Evolutionary conservation across 2,888 invertebrate genomes (phyloP), one percentile per base, ranked within the genome.

Genomic region (Cepaea hortensis): DNA sequence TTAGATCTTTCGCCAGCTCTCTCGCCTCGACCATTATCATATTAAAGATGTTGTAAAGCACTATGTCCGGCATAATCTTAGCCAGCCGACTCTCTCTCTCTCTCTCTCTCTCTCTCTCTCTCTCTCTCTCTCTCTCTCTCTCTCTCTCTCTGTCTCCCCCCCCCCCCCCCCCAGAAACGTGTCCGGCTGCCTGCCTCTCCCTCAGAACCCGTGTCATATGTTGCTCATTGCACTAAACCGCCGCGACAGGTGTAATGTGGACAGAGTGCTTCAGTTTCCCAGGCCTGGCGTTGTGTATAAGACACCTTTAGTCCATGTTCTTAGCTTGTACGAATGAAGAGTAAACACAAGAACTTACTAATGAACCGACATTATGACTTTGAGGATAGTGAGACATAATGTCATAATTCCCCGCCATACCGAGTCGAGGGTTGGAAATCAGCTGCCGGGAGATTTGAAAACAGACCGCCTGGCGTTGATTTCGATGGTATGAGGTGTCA

Each of bases 61-160:
- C 35, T 0, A 35, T 35, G 35, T 35, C 35, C 35, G 35, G 35
- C 35, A 1, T 35, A 35, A 35, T 35, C n/a, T 50, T 79, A 50
- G 48, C n/a, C 61, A n/a, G n/a, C 62, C 46, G 13, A 35, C 73
- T 55, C 83, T 62, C 20, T 83, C 61, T 55, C 73, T 62, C n/a
- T 73, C 75, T 62, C 55, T 73, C 73, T 50, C 23, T 23, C 20
- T 50, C 72, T 62, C 20, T 83, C 83, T 73, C 72, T 73, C 73
- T 83, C 73, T 48, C 61, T 83, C 83, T 55, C 73, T 73, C 73
- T 73, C 73, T 83, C 35, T 81, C 46, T 68, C 46, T 81, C 81
- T 68, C 70, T 81, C 55, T 68, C 70, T 77, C 75, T 70, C 82
- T 82, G 48, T 46, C 55, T 86, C 65, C 73, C 62, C 50, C 9